Evolutionary conservation across 2,113 vertebrate genomes (phyloP), one percentile per base, ranked within the genome.

Genomic region (Agelaius phoeniceus): DNA sequence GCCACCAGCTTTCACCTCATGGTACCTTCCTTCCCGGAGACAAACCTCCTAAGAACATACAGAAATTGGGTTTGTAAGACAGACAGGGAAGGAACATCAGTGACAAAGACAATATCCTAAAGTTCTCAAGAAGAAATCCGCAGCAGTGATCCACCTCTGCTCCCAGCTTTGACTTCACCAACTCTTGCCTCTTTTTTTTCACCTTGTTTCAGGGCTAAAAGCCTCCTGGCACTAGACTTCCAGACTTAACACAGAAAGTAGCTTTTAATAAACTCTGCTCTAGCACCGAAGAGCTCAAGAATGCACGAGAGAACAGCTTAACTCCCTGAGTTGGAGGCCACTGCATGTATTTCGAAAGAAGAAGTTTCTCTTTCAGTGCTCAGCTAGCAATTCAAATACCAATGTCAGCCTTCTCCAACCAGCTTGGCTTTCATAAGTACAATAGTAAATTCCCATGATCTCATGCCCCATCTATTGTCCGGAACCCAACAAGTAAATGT

Each of bases 381-480:
- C 71, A 91, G 49, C 74, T 62, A 94, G 46, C 72, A 90, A 55
- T n/a, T 90, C 46, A 91, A 95, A 69, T 63, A 87, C 71, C 72
- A 91, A 18, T 23, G 62, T 46, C 94, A 87, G 46, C 81, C 73
- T 88, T 39, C 90, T 85, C 71, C 67, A 93, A 69, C 18, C 54
- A 79, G 71, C 71, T 62, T 54, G 71, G 75, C 76, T 95, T 91
- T 91, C 84, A 4, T 14, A 68, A 91, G 55, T 39, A 73, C 31
- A 77, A 77, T 76, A 90, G 43, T 54, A 65, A 89, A 90, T 86
- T 95, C 90, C 92, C 92, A 93, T 92, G 78, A 94, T 78, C 85
- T 96, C 93, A 93, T 57, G 67, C 61, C 37, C 18, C 59, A 79
- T 57, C 66, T 88, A 71, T 8, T 86, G 79, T 84, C 55, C 2